A percentile compares a stretch with the other conserved stretches of the same genome.
Evolutionary conservation across 2,888 invertebrate genomes (phyloP).

Genomic region (Andrena trimmerana): DNA sequence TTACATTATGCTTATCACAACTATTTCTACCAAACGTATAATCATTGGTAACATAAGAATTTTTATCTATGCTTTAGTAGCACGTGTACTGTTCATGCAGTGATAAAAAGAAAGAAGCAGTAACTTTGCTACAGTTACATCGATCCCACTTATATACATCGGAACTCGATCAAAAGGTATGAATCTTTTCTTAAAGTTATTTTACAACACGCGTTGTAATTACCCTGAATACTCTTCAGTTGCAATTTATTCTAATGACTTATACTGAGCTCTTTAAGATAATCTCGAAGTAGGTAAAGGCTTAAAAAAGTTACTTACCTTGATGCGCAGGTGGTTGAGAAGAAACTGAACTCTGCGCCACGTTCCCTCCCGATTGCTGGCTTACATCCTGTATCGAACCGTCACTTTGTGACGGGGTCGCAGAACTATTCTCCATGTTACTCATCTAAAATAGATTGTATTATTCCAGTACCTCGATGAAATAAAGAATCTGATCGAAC

Average conservation of each 20-base stretch:
- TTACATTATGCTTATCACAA: not conserved
- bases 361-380: slow-evolving; percentile 79
- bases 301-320: slow-evolving; percentile 74
- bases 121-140: not conserved
- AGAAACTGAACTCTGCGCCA: slow-evolving; percentile 78
- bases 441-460: slow-evolving; percentile 76
- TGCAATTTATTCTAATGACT: not conserved
- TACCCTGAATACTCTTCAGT: not conserved
- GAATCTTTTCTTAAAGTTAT: not conserved
- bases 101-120: slow-evolving; percentile 14
- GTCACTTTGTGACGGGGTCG: slow-evolving; percentile 80
- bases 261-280: slow-evolving; percentile 7
- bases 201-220: slow-evolving; percentile 7
- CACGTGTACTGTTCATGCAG: slow-evolving; percentile 37
- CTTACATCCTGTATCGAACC: slow-evolving; percentile 81
- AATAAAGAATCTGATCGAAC: not conserved
- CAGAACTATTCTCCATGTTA: slow-evolving; percentile 82
- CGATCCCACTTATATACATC: not conserved
- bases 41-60: slow-evolving; percentile 5
- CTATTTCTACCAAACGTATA: not conserved
- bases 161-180: not conserved
- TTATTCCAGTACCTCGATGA: not conserved
- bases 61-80: slow-evolving; percentile 2
- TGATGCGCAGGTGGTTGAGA: slow-evolving; percentile 81
- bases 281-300: slow-evolving; percentile 4